Conservation (phyloP, 2,888 invertebrate genomes). For the Dasypolia templi region DNA sequence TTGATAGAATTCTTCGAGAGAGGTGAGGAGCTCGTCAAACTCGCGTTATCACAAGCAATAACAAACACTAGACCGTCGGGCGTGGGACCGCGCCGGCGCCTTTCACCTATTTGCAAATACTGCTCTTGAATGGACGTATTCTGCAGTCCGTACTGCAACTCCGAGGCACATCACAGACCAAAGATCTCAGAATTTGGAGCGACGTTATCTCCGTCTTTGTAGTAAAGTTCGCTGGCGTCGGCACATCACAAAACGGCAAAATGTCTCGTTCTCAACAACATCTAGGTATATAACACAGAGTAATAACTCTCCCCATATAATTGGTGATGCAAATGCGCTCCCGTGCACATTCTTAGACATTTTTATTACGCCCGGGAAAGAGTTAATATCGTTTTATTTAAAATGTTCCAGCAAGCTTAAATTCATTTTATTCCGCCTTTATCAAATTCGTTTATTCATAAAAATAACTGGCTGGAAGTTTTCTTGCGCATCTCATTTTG, state of each 20-base stretch:
- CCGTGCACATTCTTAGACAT: slow-evolving; percentile 77
- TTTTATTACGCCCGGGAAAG: slow-evolving; percentile 81
- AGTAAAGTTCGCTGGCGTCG: slow-evolving; percentile 72
- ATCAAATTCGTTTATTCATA: slow-evolving; percentile 66
- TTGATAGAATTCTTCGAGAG: slow-evolving; percentile 64
- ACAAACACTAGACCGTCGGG: slow-evolving; percentile 69
- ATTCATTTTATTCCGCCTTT: slow-evolving; percentile 73
- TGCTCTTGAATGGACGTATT: slow-evolving; percentile 41
- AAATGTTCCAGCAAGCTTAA: slow-evolving; percentile 72
- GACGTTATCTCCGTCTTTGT: slow-evolving; percentile 65
- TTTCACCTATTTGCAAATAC: slow-evolving; percentile 54
- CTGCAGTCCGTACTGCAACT: slow-evolving; percentile 61
- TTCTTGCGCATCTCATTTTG: slow-evolving; percentile 58
- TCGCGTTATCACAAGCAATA: slow-evolving; percentile 79
- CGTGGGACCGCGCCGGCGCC: slow-evolving; percentile 44
- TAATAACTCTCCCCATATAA: slow-evolving; percentile 57
- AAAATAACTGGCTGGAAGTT: slow-evolving; percentile 58
- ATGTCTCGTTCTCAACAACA: slow-evolving; percentile 71
- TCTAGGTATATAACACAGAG: slow-evolving; percentile 38
- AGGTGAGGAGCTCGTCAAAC: slow-evolving; percentile 79
- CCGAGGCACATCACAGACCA: slow-evolving; percentile 58
- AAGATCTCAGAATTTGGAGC: slow-evolving; percentile 58
- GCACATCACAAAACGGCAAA: slow-evolving; percentile 76
- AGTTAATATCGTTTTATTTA: slow-evolving; percentile 83
- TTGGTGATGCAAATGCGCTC: slow-evolving; percentile 77